Base-by-base conservation (phyloP, 2,888 invertebrate species). In the Eilema sororculum region DNA sequence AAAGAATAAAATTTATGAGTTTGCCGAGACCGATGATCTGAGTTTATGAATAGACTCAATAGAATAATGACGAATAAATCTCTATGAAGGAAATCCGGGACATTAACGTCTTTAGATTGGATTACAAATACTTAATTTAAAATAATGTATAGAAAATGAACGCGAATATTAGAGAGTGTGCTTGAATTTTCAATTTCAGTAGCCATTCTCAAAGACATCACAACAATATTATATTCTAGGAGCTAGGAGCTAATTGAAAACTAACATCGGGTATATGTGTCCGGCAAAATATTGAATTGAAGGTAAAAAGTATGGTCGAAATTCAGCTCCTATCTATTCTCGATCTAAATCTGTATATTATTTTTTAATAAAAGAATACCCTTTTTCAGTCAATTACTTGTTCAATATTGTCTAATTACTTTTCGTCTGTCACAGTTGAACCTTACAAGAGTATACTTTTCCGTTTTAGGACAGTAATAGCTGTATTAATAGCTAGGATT, bases 1-100 rank as follows among this genome's bases (percentile, higher is more conserved):
- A 62, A 77, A 77, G 71, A 75, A 77, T 65, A 41, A 62, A 71
- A 75, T 75, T 78, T 81, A 77, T 70, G 70, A 69, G 52, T 71
- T 71, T 33, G 65, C 56, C 58, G 78, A 80, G 62, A 75, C 69
- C 73, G 73, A 72, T 77, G 73, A 73, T 65, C 52, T 46, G n/a
- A 20, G 16, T 65, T 76, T 71, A 78, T 52, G 52, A 60, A 69
- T 65, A 69, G 59, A 60, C 63, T 33, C 65, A 46, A 52, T 28
- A 60, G n/a, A 60, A 60, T 60, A n/a, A 60, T 30, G 30, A 60
- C 20, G 25, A 28, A 28, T 60, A 60, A 60, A 60, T 60, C 60
- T 30, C 20, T 30, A 30, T 30, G 3, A 60, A 60, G 60, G 60
- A 60, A 33, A 60, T 60, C 60, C 60, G 60, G 60, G 28, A 60